Percentiles rank a stretch among this genome's conserved stretches.
Conservation (phyloP, 2,888 invertebrate genomes). For the Anoplius nigerrimus region DNA sequence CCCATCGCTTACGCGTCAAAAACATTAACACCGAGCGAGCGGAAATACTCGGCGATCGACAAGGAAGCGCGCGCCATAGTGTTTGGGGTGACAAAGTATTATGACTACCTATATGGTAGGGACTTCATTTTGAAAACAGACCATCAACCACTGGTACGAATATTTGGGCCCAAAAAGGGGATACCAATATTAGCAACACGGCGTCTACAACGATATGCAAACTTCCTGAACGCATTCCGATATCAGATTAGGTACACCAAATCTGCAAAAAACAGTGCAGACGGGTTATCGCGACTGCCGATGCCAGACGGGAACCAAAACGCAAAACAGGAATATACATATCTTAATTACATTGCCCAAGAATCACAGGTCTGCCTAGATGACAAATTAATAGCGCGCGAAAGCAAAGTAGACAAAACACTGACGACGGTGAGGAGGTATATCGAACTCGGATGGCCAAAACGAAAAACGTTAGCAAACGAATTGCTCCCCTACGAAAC, state of each 20-base stretch:
- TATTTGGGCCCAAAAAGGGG: neutral
- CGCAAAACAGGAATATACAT: conserved; percentile 11
- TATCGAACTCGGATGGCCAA: neutral
- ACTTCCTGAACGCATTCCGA: neutral
- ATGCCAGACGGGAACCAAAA: neutral
- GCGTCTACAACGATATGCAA: neutral
- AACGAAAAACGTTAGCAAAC: neutral
- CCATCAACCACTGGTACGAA: neutral
- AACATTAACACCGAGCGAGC: neutral
- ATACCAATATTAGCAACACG: conserved; percentile 7
- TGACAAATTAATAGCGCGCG: neutral
- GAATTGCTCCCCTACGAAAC: neutral
- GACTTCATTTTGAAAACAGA: neutral
- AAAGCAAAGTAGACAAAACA: neutral
- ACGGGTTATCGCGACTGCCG: conserved; percentile 30
- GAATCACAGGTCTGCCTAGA: neutral
- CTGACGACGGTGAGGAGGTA: neutral
- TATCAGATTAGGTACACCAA: neutral
- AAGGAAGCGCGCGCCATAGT: neutral
- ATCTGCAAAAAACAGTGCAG: neutral
- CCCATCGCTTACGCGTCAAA: neutral
- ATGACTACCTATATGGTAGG: neutral
- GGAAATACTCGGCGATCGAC: neutral
- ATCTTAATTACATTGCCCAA: neutral
- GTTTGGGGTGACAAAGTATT: neutral